Evolutionary conservation across 1,140 invertebrate species (phyloP).

Genomic region (Aphelinus atriplicis): DNA sequence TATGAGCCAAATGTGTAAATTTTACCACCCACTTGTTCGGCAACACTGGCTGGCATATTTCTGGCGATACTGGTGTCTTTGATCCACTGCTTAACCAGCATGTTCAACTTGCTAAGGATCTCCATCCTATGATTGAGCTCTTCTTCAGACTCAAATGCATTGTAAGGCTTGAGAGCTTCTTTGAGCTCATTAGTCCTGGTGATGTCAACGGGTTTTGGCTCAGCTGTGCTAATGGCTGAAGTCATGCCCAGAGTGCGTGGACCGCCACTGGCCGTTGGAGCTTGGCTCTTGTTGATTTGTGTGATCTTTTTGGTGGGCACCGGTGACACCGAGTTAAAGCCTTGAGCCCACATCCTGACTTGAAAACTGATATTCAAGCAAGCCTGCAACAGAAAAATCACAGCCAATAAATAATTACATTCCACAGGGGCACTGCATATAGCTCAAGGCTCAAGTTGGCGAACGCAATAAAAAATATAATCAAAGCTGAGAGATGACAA

Average conservation of each 20-base stretch:
- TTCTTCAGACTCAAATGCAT: conserved; percentile 90
- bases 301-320: too few species aligned
- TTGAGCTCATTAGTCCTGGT: conserved; percentile 85
- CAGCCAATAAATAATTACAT: too few species aligned
- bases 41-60: conserved; percentile 87
- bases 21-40: conserved; percentile 93
- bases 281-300: too few species aligned
- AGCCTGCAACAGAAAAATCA: too few species aligned
- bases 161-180: conserved; percentile 84
- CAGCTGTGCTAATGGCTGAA: conserved; percentile 89
- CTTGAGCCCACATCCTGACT: too few species aligned
- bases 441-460: too few species aligned
- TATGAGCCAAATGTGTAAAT: conserved; percentile 99
- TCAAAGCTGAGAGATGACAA: too few species aligned
- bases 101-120: conserved; percentile 85
- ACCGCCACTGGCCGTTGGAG: conserved; percentile 17
- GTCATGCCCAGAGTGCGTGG: conserved; percentile 83
- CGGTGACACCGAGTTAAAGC: too few species aligned
- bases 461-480: too few species aligned
- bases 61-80: conserved; percentile 86
- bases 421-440: too few species aligned
- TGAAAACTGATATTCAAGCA: too few species aligned
- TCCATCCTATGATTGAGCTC: conserved; percentile 91
- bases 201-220: conserved; percentile 86
- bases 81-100: conserved; percentile 92